Evolutionary conservation across 2,797 vertebrate species (phyloP).

Genomic region (Antennarius maculatus): DNA sequence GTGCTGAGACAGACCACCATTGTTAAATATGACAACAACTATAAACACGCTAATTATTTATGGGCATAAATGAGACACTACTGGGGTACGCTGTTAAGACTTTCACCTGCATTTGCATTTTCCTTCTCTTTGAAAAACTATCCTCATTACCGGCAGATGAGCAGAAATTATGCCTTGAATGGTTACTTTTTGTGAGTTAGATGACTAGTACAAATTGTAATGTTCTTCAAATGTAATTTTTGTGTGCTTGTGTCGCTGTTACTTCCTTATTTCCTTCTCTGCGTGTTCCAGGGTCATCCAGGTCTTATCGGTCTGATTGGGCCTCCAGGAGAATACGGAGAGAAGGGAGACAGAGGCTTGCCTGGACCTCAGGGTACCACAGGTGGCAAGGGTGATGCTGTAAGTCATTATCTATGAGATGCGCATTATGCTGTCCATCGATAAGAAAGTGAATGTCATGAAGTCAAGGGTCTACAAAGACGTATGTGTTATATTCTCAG

Average conservation of each 20-base stretch:
- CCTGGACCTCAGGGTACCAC: slow-evolving; percentile 90
- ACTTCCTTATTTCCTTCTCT: neutral
- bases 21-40: slow-evolving; percentile 60
- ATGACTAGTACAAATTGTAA: slow-evolving; percentile 25
- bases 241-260: neutral
- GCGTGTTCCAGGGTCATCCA: slow-evolving; percentile 79
- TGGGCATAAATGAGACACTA: slow-evolving; percentile 32
- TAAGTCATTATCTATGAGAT: slow-evolving; percentile 75
- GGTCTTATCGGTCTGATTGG: slow-evolving; percentile 87
- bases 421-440: neutral
- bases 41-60: slow-evolving; percentile 66
- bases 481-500: neutral
- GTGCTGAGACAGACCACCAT: slow-evolving; percentile 48
- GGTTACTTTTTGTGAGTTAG: slow-evolving; percentile 12
- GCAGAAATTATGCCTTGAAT: slow-evolving; percentile 10
- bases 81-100: slow-evolving; percentile 1
- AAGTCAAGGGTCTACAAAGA: slow-evolving; percentile 12
- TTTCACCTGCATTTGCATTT: slow-evolving; percentile 41
- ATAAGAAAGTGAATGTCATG: slow-evolving; percentile 8
- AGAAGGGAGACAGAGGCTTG: slow-evolving; percentile 93
- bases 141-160: slow-evolving; percentile 3
- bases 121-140: slow-evolving; percentile 19
- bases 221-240: neutral
- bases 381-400: slow-evolving; percentile 92
- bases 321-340: slow-evolving; percentile 83